Percentiles rank a stretch among this genome's conserved stretches.
These are phyloP conservation scores for Pangasius sanitwongsei DNA, from an alignment of 2,797 vertebrate genomes.

Conservation along the genomic window DNA sequence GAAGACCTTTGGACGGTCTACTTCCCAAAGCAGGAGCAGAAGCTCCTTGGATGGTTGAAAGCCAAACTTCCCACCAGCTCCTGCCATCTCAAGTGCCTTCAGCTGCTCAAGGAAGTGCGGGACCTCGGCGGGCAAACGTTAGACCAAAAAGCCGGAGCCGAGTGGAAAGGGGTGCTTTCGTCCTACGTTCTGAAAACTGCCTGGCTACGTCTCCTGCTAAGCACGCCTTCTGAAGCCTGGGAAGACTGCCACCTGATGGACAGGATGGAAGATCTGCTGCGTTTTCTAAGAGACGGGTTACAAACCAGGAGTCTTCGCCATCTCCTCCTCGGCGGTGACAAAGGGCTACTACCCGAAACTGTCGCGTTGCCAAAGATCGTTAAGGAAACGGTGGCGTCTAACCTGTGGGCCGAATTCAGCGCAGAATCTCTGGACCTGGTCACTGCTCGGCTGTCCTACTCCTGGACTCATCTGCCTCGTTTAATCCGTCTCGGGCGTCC, in stretches of 20 bases:
- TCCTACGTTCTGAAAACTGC: conserved; percentile 81
- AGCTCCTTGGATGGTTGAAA: conserved; percentile 79
- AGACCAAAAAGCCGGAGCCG: conserved; percentile 67
- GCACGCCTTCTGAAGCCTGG: conserved; percentile 73
- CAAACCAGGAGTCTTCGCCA: conserved; percentile 74
- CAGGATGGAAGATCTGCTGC: conserved; percentile 79
- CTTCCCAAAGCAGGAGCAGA: conserved; percentile 81
- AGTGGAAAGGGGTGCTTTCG: conserved; percentile 79
- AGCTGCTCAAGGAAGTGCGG: conserved; percentile 82
- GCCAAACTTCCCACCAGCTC: conserved; percentile 74
- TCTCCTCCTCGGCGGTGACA: conserved; percentile 75
- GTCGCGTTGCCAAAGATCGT: conserved; percentile 76
- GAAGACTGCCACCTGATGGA: conserved; percentile 76
- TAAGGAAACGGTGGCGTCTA: conserved; percentile 73
- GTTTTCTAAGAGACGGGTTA: conserved; percentile 75
- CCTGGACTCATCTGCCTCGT: conserved; percentile 80
- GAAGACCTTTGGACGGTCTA: conserved; percentile 78
- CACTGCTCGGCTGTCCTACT: conserved; percentile 73
- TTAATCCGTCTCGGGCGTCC: conserved; percentile 77
- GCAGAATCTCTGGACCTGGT: conserved; percentile 70
- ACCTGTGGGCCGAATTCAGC: conserved; percentile 78
- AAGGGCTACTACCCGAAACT: conserved; percentile 68
- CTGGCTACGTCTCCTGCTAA: conserved; percentile 77
- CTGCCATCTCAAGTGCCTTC: conserved; percentile 85
- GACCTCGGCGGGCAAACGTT: conserved; percentile 77